Percentiles rank a stretch among this genome's conserved stretches.
These are phyloP conservation scores for Cettia cetti DNA, from an alignment of 2,113 vertebrate genomes.

Conservation along the genomic window DNA sequence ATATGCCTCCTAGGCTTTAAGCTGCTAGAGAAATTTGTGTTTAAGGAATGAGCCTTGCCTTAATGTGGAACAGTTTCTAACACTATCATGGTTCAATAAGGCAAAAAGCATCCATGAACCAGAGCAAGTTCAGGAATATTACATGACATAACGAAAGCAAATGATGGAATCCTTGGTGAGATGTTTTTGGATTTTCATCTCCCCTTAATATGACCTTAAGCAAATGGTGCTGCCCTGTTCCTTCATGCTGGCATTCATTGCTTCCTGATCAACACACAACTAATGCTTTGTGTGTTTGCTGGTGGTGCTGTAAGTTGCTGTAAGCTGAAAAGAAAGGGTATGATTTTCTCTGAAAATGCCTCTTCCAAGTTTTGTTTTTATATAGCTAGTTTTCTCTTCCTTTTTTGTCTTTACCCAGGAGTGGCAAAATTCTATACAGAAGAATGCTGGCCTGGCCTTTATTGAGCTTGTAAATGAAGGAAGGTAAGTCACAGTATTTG, in stretches of 20 bases:
- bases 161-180: background rate
- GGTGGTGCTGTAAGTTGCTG: constrained; percentile 1
- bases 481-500: constrained; percentile 70
- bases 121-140: background rate
- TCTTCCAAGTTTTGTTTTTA: background rate
- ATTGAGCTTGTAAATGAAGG: constrained; percentile 92
- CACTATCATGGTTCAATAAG: background rate
- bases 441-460: constrained; percentile 88
- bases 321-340: constrained; percentile 21
- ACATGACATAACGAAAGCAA: background rate
- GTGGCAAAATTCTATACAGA: constrained; percentile 95
- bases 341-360: constrained; percentile 34
- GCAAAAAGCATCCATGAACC: background rate
- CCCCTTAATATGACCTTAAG: background rate
- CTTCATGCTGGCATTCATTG: background rate
- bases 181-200: background rate
- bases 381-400: background rate
- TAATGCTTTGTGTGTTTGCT: background rate
- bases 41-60: background rate
- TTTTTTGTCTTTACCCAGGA: constrained; percentile 66
- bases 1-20: background rate
- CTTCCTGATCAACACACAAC: background rate
- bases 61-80: background rate
- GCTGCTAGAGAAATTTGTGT: fast-evolving
- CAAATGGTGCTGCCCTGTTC: background rate